Evolutionary conservation across 2,888 invertebrate genomes (phyloP).

Genomic region (Ophion ellenae): DNA sequence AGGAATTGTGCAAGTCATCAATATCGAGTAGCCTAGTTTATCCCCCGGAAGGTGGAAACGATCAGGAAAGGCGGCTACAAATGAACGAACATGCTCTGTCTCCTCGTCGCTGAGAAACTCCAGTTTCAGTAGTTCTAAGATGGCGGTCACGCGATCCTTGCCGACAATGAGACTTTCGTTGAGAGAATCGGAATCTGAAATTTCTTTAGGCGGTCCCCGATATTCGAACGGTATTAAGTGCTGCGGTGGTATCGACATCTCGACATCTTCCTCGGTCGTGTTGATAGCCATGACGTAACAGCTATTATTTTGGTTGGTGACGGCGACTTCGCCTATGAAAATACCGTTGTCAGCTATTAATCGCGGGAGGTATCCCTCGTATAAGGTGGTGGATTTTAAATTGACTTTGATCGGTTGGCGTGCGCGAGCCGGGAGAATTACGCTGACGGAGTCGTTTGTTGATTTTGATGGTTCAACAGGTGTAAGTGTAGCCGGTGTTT

Average conservation of each 20-base stretch:
- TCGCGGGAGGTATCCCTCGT: background rate
- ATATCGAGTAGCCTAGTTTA: no score
- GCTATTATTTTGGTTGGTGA: background rate
- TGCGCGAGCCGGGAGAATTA: no score
- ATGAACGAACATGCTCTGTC: no score
- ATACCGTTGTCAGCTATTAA: background rate
- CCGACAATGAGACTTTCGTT: background rate
- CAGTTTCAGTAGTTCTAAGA: no score
- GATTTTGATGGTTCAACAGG: no score
- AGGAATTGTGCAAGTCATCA: no score
- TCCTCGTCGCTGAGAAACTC: no score
- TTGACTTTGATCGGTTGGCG: background rate
- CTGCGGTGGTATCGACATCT: slow-evolving; percentile 42
- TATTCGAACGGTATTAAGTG: slow-evolving; percentile 30
- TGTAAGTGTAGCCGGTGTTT: no score
- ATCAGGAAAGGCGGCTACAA: no score
- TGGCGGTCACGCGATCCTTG: no score
- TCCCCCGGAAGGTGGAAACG: no score
- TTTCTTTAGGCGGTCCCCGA: slow-evolving; percentile 18
- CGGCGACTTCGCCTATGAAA: slow-evolving; percentile 1
- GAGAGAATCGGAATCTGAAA: slow-evolving; percentile 12
- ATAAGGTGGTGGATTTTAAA: background rate
- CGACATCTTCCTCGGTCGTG: slow-evolving; percentile 17
- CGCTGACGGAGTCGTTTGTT: no score
- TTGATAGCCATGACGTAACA: slow-evolving; percentile 54